Evolutionary conservation across 2,113 vertebrate genomes (phyloP).

Genomic region (Charadrius vociferus): DNA sequence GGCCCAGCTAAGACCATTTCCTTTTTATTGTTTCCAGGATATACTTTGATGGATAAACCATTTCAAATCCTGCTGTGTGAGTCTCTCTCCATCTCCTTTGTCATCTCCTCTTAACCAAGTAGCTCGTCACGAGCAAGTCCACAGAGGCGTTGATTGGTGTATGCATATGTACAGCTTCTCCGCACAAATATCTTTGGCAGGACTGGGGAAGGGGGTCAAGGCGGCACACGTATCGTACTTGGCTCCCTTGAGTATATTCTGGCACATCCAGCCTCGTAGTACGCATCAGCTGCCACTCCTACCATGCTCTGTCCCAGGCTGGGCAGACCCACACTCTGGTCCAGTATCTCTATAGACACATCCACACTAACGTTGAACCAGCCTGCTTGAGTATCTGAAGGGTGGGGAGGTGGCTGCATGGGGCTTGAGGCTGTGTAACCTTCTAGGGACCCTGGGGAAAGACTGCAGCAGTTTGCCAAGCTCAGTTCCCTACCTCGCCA

Average conservation of each 20-base stretch:
- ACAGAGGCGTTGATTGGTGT: background rate
- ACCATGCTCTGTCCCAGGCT: accelerated
- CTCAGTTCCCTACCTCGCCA: background rate
- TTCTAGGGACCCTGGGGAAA: background rate
- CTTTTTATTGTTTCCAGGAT: background rate
- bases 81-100: background rate
- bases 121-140: background rate
- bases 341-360: background rate
- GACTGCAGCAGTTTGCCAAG: background rate
- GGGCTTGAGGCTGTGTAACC: background rate
- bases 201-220: background rate
- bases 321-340: background rate
- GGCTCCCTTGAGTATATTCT: background rate
- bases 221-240: accelerated
- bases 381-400: background rate
- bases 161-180: background rate
- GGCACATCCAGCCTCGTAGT: background rate
- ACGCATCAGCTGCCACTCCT: background rate
- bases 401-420: background rate
- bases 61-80: background rate
- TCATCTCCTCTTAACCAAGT: background rate
- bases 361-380: background rate
- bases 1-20: background rate
- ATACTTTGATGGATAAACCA: background rate
- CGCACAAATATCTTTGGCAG: background rate